phyloP scores from a whole-genome alignment of 2,888 invertebrate genomes.

The Chironomus riparius region DNA sequence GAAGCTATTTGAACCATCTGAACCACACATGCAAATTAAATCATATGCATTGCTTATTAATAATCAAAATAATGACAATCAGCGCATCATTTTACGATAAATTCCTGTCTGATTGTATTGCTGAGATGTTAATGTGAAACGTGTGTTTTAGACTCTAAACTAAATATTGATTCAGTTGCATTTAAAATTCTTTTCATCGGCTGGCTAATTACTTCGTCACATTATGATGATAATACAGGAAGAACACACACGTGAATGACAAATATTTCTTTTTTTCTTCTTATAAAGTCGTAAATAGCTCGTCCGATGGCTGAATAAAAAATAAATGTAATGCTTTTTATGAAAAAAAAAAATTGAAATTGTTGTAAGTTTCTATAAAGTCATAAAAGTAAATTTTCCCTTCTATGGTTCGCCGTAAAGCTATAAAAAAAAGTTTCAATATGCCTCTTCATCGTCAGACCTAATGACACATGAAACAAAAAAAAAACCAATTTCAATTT shows the following conservation, averaged over 20 bases:
- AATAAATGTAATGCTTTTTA: no score
- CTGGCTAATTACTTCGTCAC: no score
- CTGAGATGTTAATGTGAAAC: no score
- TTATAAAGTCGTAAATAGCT: background rate
- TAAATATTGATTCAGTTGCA: background rate
- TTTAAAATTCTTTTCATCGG: background rate
- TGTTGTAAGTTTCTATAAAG: background rate
- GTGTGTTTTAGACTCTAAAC: background rate
- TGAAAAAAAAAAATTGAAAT: background rate
- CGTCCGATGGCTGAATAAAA: background rate
- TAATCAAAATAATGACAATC: background rate
- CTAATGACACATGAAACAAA: no score
- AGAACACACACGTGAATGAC: no score
- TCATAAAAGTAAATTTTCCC: no score
- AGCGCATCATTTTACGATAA: background rate
- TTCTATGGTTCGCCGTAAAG: no score
- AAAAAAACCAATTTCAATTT: no score
- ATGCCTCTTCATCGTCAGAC: no score
- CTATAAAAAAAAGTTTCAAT: no score
- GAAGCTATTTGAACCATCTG: background rate
- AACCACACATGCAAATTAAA: conserved; percentile 12
- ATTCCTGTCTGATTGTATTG: background rate
- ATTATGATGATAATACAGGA: no score
- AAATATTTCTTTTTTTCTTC: background rate
- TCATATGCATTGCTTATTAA: conserved; percentile 1